These are phyloP conservation scores for Cosmia pyralina DNA, from an alignment of 2,888 invertebrate species.

Conservation along the genomic window DNA sequence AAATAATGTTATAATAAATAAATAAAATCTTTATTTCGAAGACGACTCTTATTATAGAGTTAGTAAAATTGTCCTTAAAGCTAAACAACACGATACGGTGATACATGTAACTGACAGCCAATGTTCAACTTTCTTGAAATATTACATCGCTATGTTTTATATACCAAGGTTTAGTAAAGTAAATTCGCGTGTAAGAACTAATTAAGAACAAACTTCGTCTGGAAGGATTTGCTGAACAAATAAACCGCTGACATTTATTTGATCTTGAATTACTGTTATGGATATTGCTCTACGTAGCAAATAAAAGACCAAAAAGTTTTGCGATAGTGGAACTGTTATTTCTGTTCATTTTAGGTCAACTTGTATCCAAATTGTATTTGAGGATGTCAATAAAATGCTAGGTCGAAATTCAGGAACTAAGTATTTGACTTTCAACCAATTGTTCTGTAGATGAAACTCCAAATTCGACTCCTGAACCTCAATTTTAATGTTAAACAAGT, in stretches of 20 bases:
- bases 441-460: background rate
- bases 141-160: background rate
- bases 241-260: slow-evolving; percentile 51
- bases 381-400: background rate
- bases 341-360: slow-evolving; percentile 12
- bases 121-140: background rate
- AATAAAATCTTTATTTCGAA: too few species aligned
- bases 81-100: too few species aligned
- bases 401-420: background rate
- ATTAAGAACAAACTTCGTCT: slow-evolving; percentile 39
- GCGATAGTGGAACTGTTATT: background rate
- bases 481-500: background rate
- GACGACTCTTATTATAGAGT: too few species aligned
- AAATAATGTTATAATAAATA: too few species aligned
- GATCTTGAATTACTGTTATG: slow-evolving; percentile 41
- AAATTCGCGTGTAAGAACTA: slow-evolving; percentile 51
- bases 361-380: background rate
- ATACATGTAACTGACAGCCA: too few species aligned
- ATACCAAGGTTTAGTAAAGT: slow-evolving; percentile 1
- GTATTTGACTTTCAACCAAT: background rate
- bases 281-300: background rate
- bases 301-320: slow-evolving; percentile 10
- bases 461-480: background rate
- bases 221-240: slow-evolving; percentile 26
- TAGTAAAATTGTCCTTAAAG: too few species aligned